Evolutionary conservation across 2,113 vertebrate species (phyloP).

Genomic region (Poeciliopsis occidentalis): DNA sequence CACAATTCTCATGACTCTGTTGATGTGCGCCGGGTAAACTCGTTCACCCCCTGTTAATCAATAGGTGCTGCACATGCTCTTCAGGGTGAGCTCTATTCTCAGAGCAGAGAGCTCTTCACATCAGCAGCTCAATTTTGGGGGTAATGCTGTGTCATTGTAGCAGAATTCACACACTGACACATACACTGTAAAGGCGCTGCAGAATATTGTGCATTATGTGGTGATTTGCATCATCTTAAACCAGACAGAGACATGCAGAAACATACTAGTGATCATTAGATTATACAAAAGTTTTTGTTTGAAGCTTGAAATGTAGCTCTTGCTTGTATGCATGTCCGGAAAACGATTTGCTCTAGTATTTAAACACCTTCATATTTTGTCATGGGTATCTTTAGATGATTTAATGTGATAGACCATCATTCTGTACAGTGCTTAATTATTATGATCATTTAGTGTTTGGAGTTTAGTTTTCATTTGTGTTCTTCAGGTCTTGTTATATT

Average conservation of each 20-base stretch:
- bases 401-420: too few relatives aligned
- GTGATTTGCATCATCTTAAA: not conserved
- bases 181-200: not conserved
- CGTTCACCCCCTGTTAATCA: constrained; percentile 68
- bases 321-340: not conserved
- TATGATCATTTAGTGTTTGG: too few relatives aligned
- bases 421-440: too few relatives aligned
- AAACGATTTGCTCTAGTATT: not conserved
- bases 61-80: constrained; percentile 56
- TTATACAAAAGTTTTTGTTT: not conserved
- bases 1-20: constrained; percentile 33
- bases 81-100: constrained; percentile 24
- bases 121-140: constrained; percentile 36
- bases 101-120: constrained; percentile 35
- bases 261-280: not conserved
- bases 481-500: too few relatives aligned
- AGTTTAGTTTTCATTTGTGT: too few relatives aligned
- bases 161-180: constrained; percentile 7
- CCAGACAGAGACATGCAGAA: not conserved
- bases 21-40: constrained; percentile 56
- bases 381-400: too few relatives aligned
- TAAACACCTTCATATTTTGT: not conserved
- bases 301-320: not conserved
- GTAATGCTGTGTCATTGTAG: constrained; percentile 49
- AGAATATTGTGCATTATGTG: not conserved